Base-by-base conservation (phyloP, 2,797 vertebrate species). In the Rhinatrema bivittatum region DNA sequence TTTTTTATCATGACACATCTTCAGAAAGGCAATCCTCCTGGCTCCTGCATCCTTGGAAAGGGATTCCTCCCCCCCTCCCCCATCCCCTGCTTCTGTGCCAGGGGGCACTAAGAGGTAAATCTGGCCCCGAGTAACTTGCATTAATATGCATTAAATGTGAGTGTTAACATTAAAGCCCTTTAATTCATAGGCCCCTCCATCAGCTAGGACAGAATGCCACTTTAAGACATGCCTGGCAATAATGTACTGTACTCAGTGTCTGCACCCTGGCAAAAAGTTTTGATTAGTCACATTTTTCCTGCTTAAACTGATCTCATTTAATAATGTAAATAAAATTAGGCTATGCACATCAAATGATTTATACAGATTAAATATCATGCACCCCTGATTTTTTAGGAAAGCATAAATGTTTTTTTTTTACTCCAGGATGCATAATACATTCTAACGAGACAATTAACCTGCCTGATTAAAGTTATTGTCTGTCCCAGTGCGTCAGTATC, bases 371-470 rank as follows among this genome's bases (percentile, higher is more conserved):
- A 56, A 32, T 29, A 34, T 21, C 39, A 47, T 38, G 42, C 28
- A 10, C 30, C 72, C 60, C 46, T 13, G 31, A 57, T 59, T 61
- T 59, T 36, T 56, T 58, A 38, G 60, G 37, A 48, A 60, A 53
- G 49, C 45, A 14, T 53, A 55, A 65, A 45, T 62, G 65, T 60
- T 63, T 54, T 64, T 70, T 65, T 60, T 74, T n/a, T n/a, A 72
- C 74, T 65, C 63, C 63, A 72, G 62, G 46, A 60, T 72, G 58
- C 52, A 66, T 65, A 74, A 70, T 66, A 60, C 60, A 47, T 74
- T 64, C 68, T 74, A 74, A 74, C 71, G 70, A 72, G 66, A 72
- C 71, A 72, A 72, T 74, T 72, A 72, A 64, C 53, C 57, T 64
- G 64, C n/a, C n/a, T 70, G 64, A 63, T 61, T 50, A 48, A 65